Base-by-base conservation (phyloP, 2,888 invertebrate species). In the Gryllus longicercus region DNA sequence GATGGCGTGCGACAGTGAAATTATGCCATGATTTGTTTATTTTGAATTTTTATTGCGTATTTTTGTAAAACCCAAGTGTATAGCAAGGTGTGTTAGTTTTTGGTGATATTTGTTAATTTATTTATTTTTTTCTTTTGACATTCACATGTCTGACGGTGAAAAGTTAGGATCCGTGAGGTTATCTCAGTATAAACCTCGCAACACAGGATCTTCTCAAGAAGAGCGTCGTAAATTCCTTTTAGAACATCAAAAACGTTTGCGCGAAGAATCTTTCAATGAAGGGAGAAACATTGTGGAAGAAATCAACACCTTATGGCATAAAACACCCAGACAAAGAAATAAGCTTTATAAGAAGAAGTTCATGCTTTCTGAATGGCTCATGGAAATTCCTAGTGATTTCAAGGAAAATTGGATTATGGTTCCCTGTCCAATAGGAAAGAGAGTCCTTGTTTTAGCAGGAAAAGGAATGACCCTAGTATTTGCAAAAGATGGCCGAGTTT, bases 351-450 rank as follows among this genome's bases (percentile, higher is more conserved):
- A 85, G 51, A 88, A 91, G 86, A 89, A 91, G 83, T 87, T 98
- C 11, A 98, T 98, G 95, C 85, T 94, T 81, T 97, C 98, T 0
- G 98, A 99, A 87, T 99, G 98, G 98, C 88, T 99, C 86, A 88
- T 93, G 1, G 95, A 98, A 83, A 91, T 93, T 80, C 99, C 99
- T 0, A 88, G 89, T 50, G 93, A 95, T 85, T 90, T 96, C 79
- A 85, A 89, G 81, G 88, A 91, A 10, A 91, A 92, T 78, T 96
- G 96, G 95, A 86, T 90, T 38, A 88, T 93, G 79, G 90, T 93
- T 78, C 91, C 95, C 0, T 96, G 96, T 85, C 98, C 99, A 0
- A 91, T 92, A 84, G 99, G 97, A 38, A 90, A 90, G 81, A 90
- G 99, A 80, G 91, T 92, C 84, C 88, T 99, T n/a, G 89, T 98